Base-by-base conservation (phyloP, 2,888 invertebrate genomes). In the Chloroclystis v-ata region DNA sequence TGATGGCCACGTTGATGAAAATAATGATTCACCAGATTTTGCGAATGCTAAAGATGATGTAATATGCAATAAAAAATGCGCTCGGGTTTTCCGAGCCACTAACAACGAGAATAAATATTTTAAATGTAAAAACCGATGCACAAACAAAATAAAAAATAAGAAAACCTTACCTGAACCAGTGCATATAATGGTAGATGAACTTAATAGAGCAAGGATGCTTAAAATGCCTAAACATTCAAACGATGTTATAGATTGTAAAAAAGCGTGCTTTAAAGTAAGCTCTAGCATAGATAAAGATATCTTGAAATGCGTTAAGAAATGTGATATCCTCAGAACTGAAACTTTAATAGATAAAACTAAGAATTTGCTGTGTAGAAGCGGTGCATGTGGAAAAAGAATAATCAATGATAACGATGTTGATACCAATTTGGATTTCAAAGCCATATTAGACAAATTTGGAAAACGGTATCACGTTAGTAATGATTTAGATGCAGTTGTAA, bases 401-500 rank as follows among this genome's bases (percentile, higher is more conserved):
- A 29, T 11, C 20, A 28, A 29, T 24, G 26, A 4, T 9, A 13
- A n/a, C 25, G 54, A 2, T 33, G n/a, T 38, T 7, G 42, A 33
- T 9, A 52, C 16, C 10, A 44, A 13, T 12, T n/a, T n/a, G n/a
- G n/a, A 20, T 42, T 32, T 51, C 1, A 43, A 26, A 37, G 37
- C 25, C 1, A 25, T 46, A 10, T 41, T 57, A 4, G 55, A 58
- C 20, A 37, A 42, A 4, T 40, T 47, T 13, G 54, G 60, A 9
- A 59, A 61, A 13, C 65, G 54, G 43, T 60, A 63, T 14, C 61
- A 62, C 56, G 29, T 72, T 10, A 66, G 54, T 32, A 56, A 71
- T 8, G 56, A 74, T 11, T 41, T 73, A 40, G 72, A 74, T 28
- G 67, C 70, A 1, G 53, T 74, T 14, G 60, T 77, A n/a, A 43